Evolutionary conservation across 53 echinoderm and acorn worm genomes (phyloP).

Genomic region (Holothuria leucospilota): DNA sequence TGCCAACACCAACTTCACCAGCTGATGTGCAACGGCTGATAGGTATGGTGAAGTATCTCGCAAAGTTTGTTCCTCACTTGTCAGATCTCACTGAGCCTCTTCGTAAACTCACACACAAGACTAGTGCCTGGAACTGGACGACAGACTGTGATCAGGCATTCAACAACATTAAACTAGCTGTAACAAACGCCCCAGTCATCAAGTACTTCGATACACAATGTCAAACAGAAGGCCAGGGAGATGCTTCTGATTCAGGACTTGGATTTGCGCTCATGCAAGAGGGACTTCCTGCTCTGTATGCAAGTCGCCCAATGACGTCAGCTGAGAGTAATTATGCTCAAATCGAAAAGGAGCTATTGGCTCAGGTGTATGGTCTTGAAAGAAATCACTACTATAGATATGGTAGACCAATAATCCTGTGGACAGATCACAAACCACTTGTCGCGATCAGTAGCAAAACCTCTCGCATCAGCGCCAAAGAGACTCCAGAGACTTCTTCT

Average conservation of each 20-base stretch:
- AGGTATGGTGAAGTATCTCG: conserved; percentile 46
- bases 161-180: conserved; percentile 17
- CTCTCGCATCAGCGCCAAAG: conserved; percentile 49
- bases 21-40: conserved; percentile 28
- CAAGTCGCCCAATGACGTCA: conserved; percentile 43
- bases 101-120: conserved; percentile 25
- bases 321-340: conserved; percentile 41
- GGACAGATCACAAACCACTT: conserved; percentile 60
- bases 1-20: conserved; percentile 25
- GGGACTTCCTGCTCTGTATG: conserved; percentile 54
- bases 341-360: conserved; percentile 48
- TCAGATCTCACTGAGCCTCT: background rate
- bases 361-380: conserved; percentile 23
- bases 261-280: conserved; percentile 41
- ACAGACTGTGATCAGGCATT: conserved; percentile 38
- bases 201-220: conserved; percentile 29
- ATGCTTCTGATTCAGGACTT: conserved; percentile 40
- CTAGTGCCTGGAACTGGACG: conserved; percentile 11
- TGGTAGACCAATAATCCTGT: conserved; percentile 41
- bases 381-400: conserved; percentile 43
- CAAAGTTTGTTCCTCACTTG: conserved; percentile 30
- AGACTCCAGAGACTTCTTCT: conserved; percentile 39
- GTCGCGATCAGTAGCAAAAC: conserved; percentile 50
- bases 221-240: conserved; percentile 48
- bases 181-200: conserved; percentile 33